Conservation (phyloP, 1,140 invertebrate species). For the Apis laboriosa region DNA sequence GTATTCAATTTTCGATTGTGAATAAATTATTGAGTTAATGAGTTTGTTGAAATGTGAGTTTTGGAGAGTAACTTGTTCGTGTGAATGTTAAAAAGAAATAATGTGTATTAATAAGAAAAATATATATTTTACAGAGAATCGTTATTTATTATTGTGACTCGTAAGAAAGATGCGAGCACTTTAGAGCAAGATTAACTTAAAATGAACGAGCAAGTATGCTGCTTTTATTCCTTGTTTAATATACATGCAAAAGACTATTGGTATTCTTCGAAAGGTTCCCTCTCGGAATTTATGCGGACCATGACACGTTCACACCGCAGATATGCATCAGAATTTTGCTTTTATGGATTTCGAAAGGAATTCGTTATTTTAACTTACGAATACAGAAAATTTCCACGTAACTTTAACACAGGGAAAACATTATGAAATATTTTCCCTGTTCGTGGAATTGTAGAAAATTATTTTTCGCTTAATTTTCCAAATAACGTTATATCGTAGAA, state of each 20-base stretch:
- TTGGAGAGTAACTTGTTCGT: too few species aligned
- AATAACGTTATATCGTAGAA: too few species aligned
- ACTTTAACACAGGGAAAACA: not conserved
- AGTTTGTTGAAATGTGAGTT: too few species aligned
- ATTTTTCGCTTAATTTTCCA: not conserved
- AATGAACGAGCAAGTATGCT: too few species aligned
- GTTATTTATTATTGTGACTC: not conserved
- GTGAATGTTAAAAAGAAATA: too few species aligned
- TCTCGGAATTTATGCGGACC: not conserved
- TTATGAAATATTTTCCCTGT: slow-evolving; percentile 1
- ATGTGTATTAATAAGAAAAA: too few species aligned
- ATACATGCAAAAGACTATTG: not conserved
- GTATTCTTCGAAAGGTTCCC: slow-evolving; percentile 3
- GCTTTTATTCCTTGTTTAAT: not conserved
- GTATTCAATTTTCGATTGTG: too few species aligned
- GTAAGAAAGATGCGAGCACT: not conserved
- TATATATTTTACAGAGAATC: not conserved
- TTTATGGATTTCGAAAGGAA: slow-evolving; percentile 15
- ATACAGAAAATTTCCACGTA: not conserved
- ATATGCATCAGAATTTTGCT: not conserved
- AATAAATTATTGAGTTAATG: too few species aligned
- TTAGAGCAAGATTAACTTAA: not conserved
- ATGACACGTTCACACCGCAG: not conserved
- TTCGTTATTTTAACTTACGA: slow-evolving; percentile 17
- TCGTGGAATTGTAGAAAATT: not conserved